Conservation (phyloP, 2,888 invertebrate genomes). For the Glaucopsyche alexis region DNA sequence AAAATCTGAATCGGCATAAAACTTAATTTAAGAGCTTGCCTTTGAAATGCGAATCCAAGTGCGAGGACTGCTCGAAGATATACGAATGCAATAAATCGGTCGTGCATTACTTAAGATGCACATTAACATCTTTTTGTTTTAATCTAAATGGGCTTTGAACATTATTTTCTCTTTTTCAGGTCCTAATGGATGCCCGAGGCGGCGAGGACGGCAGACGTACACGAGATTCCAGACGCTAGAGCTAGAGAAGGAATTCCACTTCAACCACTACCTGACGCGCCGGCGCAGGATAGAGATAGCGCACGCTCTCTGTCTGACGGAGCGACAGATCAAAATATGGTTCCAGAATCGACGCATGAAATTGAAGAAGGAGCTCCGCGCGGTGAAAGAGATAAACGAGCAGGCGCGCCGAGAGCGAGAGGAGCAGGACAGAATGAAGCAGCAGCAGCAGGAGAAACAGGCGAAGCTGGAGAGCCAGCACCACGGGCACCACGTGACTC, state of each 20-base stretch:
- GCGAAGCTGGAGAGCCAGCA: constrained; percentile 88
- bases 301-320: constrained; percentile 96
- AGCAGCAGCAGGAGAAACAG: constrained; percentile 93
- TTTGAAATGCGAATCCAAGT: constrained; percentile 59
- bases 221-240: constrained; percentile 99
- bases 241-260: constrained; percentile 98
- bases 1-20: constrained; percentile 77
- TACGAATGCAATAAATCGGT: constrained; percentile 68
- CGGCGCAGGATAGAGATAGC: constrained; percentile 98
- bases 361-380: constrained; percentile 96
- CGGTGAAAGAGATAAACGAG: constrained; percentile 96
- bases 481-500: constrained; percentile 85
- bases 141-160: constrained; percentile 26
- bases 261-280: constrained; percentile 98
- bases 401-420: constrained; percentile 94
- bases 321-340: constrained; percentile 98
- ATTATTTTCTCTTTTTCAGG: constrained; percentile 83
- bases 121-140: constrained; percentile 34
- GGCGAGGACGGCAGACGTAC: constrained; percentile 97
- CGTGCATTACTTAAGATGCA: constrained; percentile 44
- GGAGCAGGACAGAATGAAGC: constrained; percentile 94
- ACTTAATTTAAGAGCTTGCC: constrained; percentile 74
- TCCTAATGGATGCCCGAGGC: constrained; percentile 96
- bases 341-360: constrained; percentile 98
- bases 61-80: constrained; percentile 58